These are phyloP conservation scores for Dipodomys spectabilis DNA, from an alignment of 2,113 vertebrate species.

Conservation along the genomic window DNA sequence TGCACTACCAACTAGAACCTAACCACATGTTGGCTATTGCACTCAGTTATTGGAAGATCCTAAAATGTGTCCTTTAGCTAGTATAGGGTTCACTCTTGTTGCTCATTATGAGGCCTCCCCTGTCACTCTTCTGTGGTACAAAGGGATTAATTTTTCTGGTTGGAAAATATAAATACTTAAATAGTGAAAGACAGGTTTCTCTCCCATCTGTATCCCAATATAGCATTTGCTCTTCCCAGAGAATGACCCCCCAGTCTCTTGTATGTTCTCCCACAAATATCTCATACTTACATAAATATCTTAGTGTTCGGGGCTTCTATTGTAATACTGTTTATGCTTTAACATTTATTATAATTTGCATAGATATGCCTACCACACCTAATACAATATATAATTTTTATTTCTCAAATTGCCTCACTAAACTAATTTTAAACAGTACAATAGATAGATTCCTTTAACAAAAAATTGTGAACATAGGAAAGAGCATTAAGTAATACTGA, in stretches of 20 bases:
- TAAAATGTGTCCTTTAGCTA: background rate
- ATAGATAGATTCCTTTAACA: background rate
- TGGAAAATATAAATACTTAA: background rate
- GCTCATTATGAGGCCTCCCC: background rate
- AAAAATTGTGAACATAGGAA: background rate
- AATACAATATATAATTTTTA: background rate
- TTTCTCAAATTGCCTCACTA: background rate
- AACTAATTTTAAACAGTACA: background rate
- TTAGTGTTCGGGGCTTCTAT: background rate
- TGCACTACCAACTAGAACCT: background rate
- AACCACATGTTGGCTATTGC: background rate
- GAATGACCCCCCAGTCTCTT: background rate
- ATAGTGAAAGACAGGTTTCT: background rate
- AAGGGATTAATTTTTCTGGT: background rate
- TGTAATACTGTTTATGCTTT: background rate
- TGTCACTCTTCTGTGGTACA: background rate
- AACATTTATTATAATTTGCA: background rate
- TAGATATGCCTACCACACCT: background rate
- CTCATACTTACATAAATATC: background rate
- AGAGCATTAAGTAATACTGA: background rate
- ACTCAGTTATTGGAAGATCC: fast-evolving
- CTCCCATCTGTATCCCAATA: background rate
- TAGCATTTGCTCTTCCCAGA: background rate
- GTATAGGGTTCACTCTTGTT: background rate
- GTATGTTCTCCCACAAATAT: background rate